These are phyloP conservation scores for Metridium senile DNA, from an alignment of 92 coral and sea anemone species.

Conservation along the genomic window DNA sequence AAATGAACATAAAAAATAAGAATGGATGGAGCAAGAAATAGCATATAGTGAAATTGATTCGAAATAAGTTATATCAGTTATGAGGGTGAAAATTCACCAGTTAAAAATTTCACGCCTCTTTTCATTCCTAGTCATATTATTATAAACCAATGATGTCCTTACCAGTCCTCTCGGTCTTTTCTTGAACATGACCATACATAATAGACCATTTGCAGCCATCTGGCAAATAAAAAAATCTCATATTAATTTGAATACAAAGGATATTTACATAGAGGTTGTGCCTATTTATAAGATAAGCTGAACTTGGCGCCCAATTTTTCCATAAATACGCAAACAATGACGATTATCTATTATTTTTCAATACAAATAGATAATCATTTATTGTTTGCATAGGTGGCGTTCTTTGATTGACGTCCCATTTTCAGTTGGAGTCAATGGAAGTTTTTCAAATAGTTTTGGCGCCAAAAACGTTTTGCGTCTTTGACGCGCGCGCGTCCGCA, in stretches of 20 bases:
- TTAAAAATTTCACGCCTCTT: background rate
- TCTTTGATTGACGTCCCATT: too few species aligned
- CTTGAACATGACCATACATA: conserved; percentile 67
- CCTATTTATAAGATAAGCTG: background rate
- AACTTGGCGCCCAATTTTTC: background rate
- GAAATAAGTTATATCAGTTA: too few species aligned
- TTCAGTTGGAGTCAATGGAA: background rate
- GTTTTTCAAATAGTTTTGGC: background rate
- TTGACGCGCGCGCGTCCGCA: background rate
- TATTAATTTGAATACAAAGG: background rate
- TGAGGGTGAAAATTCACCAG: too few species aligned
- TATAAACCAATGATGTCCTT: conserved; percentile 19
- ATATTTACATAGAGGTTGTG: background rate
- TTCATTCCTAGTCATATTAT: background rate
- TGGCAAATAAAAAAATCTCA: conserved; percentile 28
- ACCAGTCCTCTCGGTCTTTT: conserved; percentile 63
- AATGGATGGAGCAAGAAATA: background rate
- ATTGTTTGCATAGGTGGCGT: background rate
- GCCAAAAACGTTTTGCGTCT: too few species aligned
- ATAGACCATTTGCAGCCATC: conserved; percentile 69
- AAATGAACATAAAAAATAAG: background rate
- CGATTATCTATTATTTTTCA: background rate
- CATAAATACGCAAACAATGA: background rate
- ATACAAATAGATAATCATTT: background rate
- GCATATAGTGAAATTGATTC: too few species aligned